Evolutionary conservation across 2,888 invertebrate species (phyloP), one percentile per base, ranked within the genome.

Genomic region (Parnassius glacialis): DNA sequence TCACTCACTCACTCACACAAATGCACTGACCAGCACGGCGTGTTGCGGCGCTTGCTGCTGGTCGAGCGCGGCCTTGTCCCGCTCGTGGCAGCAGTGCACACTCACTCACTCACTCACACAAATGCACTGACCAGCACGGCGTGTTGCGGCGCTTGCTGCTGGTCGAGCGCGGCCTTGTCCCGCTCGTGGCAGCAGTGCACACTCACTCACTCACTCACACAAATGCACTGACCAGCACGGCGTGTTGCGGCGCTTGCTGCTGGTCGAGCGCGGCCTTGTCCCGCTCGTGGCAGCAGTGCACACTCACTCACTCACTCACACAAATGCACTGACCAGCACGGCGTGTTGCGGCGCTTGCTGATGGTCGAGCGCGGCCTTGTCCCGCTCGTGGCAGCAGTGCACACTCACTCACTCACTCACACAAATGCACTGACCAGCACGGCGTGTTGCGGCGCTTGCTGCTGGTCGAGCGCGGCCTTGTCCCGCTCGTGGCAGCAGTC

Each of bases 281-380:
- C 73, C 83, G 61, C 41, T 47, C 72, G 65, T 53, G 70, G 66
- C 54, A 71, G 71, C n/a, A 71, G 66, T 25, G 68, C 74, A 34
- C 76, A 34, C 76, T 69, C 25, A 25, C n/a, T n/a, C n/a, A n/a
- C 25, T 25, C 25, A 25, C 5, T 34, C 34, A 34, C 34, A 7
- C 34, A 34, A 2, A 50, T 87, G 81, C 0, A 74, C 79, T 62
- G 64, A 81, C 80, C 79, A 86, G 69, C 62, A 88, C 76, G 57
- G 80, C 85, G 70, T 77, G 79, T 61, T 81, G 84, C 69, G 82
- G 78, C 59, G 79, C 78, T 51, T 80, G 78, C 68, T 76, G 87
- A 71, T 72, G 74, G 34, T 74, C 68, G 62, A 79, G 83, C 72
- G 78, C 80, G 47, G 76, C 80, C 61, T 68, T 74, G 53, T 87